Evolutionary conservation across 2,113 vertebrate genomes (phyloP).

Genomic region (Passer montanus): DNA sequence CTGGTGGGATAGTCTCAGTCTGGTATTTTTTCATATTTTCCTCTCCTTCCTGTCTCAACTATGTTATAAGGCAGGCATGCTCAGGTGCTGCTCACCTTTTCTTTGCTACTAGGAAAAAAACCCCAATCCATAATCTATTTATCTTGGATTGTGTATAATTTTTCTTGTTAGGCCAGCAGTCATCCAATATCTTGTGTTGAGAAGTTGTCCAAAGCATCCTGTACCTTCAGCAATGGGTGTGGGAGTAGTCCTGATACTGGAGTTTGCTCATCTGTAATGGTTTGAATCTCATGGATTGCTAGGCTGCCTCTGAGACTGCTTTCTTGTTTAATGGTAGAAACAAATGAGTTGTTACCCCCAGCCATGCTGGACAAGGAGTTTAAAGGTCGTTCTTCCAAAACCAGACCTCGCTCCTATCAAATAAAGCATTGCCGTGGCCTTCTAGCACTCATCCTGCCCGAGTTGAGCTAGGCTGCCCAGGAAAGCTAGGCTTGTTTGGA

Average conservation of each 20-base stretch:
- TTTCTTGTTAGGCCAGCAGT: background rate
- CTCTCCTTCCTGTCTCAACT: background rate
- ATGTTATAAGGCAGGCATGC: rapidly evolving
- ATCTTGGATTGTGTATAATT: background rate
- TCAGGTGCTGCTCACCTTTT: background rate
- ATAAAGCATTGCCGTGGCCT: background rate
- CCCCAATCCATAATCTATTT: background rate
- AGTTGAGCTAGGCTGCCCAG: background rate
- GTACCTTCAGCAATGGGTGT: background rate
- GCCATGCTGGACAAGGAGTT: background rate
- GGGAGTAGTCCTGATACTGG: background rate
- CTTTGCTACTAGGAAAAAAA: background rate
- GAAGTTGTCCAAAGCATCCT: background rate
- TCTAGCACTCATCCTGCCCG: background rate
- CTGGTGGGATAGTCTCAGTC: background rate
- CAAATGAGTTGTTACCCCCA: background rate
- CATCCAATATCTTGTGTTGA: background rate
- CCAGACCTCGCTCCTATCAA: background rate
- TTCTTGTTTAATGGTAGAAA: background rate
- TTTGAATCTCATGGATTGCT: background rate
- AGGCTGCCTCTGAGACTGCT: background rate
- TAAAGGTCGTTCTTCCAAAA: background rate
- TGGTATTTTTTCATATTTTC: background rate
- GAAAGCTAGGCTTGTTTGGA: background rate
- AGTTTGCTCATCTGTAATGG: rapidly evolving